Percentiles rank a stretch among this genome's conserved stretches.
Conservation (phyloP, 2,113 vertebrate genomes). For the Hucho hucho region DNA sequence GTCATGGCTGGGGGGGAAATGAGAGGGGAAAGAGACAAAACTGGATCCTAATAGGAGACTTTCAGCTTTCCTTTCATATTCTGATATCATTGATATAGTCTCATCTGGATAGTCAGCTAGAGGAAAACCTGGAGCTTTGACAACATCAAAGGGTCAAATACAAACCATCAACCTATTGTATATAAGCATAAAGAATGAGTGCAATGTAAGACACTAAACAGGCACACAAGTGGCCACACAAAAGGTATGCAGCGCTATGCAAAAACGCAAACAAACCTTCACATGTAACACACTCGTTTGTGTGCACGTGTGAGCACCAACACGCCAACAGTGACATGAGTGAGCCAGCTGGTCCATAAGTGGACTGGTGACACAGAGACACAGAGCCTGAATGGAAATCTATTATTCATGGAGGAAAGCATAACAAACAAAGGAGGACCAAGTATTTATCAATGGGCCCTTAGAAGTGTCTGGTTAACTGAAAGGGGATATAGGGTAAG, state of each 20-base stretch:
- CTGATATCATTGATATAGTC: neutral
- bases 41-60: conserved; percentile 4
- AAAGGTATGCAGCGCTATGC: too few relatives aligned
- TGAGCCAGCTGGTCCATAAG: conserved; percentile 54
- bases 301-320: too few relatives aligned
- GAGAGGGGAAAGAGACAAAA: conserved; percentile 47
- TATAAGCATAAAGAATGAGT: too few relatives aligned
- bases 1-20: conserved; percentile 27
- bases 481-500: conserved; percentile 67
- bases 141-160: neutral
- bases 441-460: conserved; percentile 74
- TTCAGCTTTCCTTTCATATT: conserved; percentile 39
- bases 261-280: too few relatives aligned
- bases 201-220: neutral
- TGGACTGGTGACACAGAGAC: conserved; percentile 56
- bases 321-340: conserved; percentile 43
- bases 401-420: conserved; percentile 76
- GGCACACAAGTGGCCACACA: conserved; percentile 24
- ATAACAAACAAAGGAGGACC: conserved; percentile 74
- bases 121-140: too few relatives aligned
- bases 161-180: too few relatives aligned
- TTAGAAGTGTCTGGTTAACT: conserved; percentile 63
- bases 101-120: neutral
- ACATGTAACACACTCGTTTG: too few relatives aligned
- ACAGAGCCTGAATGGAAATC: conserved; percentile 64